These are phyloP conservation scores for Actenoides lindsayi DNA, from an alignment of 2,113 vertebrate species.

Conservation along the genomic window DNA sequence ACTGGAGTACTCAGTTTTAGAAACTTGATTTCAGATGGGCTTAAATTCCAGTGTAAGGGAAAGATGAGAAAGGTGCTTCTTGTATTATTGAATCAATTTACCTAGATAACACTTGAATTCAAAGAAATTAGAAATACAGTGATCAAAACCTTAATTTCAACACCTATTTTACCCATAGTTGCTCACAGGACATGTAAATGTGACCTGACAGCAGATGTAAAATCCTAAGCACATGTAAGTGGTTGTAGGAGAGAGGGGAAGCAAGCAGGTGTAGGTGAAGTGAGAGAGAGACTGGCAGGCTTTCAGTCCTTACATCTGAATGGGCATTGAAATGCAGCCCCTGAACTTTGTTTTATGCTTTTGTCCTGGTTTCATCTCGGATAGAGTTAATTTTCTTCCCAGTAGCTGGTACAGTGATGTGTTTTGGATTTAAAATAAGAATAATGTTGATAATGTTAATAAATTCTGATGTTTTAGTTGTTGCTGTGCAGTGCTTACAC, in stretches of 20 bases:
- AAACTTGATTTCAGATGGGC: neutral
- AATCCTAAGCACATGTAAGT: accelerated
- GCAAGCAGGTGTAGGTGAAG: neutral
- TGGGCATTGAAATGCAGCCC: neutral
- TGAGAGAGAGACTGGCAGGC: neutral
- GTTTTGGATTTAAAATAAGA: neutral
- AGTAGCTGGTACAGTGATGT: neutral
- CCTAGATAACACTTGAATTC: neutral
- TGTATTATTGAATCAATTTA: neutral
- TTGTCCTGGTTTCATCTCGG: neutral
- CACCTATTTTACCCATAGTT: neutral
- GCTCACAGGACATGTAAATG: neutral
- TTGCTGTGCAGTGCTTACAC: neutral
- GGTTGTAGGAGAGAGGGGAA: neutral
- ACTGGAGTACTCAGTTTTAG: neutral
- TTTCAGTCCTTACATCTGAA: neutral
- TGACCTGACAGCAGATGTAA: neutral
- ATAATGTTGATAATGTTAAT: neutral
- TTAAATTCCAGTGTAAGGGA: neutral
- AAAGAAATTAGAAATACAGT: neutral
- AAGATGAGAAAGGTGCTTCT: neutral
- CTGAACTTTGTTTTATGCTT: neutral
- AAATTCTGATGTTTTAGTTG: neutral
- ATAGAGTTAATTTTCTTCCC: neutral
- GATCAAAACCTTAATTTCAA: neutral